These are phyloP conservation scores for Drosophila subquinaria DNA, from an alignment of 2,888 invertebrate species.

Conservation along the genomic window DNA sequence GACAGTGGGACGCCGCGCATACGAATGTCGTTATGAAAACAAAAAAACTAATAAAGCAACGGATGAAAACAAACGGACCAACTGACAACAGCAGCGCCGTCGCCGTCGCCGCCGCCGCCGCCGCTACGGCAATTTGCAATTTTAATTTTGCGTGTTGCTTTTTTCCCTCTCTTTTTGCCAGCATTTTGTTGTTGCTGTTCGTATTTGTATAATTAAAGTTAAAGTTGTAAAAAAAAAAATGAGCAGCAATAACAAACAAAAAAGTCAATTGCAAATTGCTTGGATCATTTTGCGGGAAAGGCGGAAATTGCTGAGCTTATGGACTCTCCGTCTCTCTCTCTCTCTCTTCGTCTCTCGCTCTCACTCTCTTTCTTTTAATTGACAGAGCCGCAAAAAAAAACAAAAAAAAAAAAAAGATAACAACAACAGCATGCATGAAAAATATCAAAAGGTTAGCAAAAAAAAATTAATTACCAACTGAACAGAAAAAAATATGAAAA, in stretches of 20 bases:
- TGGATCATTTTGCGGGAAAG: slow-evolving; percentile 62
- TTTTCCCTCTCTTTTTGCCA: slow-evolving; percentile 26
- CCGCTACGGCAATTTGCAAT: slow-evolving; percentile 66
- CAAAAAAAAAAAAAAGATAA: slow-evolving; percentile 27
- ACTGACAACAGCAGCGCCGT: slow-evolving; percentile 24
- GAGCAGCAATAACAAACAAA: slow-evolving; percentile 44
- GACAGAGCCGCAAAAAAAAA: slow-evolving; percentile 46
- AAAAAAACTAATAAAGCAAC: slow-evolving; percentile 80
- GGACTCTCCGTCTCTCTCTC: slow-evolving; percentile 30
- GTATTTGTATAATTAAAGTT: slow-evolving; percentile 64
- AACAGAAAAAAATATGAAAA: slow-evolving; percentile 28
- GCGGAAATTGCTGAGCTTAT: slow-evolving; percentile 64
- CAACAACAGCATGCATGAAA: slow-evolving; percentile 28
- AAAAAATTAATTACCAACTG: slow-evolving; percentile 65
- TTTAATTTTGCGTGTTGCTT: slow-evolving; percentile 63
- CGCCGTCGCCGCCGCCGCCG: slow-evolving; percentile 24
- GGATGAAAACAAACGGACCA: slow-evolving; percentile 74
- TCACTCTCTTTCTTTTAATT: slow-evolving; percentile 39
- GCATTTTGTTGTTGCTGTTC: slow-evolving; percentile 30
- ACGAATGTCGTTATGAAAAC: slow-evolving; percentile 80
- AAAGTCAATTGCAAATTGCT: slow-evolving; percentile 58
- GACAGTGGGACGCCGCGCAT: slow-evolving; percentile 60
- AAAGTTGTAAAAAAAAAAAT: slow-evolving; percentile 60
- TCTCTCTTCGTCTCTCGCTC: slow-evolving; percentile 13
- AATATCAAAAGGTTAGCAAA: slow-evolving; percentile 47